Evolutionary conservation across 2,888 invertebrate genomes (phyloP), one percentile per base, ranked within the genome.

Genomic region (Tenthredo distinguenda): DNA sequence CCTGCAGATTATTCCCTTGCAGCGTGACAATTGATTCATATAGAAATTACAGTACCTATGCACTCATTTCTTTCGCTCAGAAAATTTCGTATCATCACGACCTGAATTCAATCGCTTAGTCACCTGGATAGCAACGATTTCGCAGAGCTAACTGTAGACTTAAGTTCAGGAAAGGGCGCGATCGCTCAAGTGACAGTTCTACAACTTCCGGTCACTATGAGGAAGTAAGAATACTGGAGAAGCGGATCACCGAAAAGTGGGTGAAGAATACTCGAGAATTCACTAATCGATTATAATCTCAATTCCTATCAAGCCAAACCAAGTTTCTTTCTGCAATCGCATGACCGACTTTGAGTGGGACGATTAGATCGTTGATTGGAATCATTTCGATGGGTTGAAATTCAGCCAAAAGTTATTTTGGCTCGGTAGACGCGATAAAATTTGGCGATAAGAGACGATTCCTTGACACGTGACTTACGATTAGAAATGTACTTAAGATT

Each of bases 141-240:
- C 77, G 50, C 77, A 37, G 37, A 62, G n/a, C 40, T 81, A 83
- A 83, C 50, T 71, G 83, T 71, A 83, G 71, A 83, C 40, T 81
- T 0, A 31, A 71, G 68, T 68, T 47, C 47, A 83, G 83, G 83
- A 83, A 68, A 83, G n/a, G 47, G 68, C 18, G 47, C 34, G 71
- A 68, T 26, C 47, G 47, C 50, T 68, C 26, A 40, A 47, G 18
- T 47, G 34, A 83, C 68, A 50, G 83, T 55, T 43, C 68, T 68
- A 43, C 47, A 26, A 68, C 47, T 83, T 83, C 82, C 82, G 82
- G 65, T 68, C 15, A 68, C 2, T n/a, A 40, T 50, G 47, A 26
- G n/a, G 31, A 47, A 26, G 43, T 37, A n/a, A 83, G 34, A 50
- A 83, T 65, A 43, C 50, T 40, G 68, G 62, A 68, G 47, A n/a